Conservation (phyloP, 1,140 invertebrate species). For the Macrostomum lignano region DNA sequence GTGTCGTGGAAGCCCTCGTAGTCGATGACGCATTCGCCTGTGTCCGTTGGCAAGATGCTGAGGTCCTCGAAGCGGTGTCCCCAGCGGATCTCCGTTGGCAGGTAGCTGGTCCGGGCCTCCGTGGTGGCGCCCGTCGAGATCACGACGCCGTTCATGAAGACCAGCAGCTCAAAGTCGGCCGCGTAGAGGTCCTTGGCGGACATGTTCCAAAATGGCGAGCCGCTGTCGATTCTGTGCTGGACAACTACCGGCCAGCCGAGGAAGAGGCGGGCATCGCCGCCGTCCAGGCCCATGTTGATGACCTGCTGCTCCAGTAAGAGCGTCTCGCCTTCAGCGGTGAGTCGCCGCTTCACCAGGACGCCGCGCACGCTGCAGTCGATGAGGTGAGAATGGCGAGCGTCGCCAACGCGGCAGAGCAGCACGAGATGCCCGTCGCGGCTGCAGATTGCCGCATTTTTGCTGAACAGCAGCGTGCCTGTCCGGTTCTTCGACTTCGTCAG, state of each 20-base stretch:
- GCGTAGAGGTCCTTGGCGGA: conserved; percentile 55
- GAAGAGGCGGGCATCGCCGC: conserved; percentile 49
- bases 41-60: conserved; percentile 54
- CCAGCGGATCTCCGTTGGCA: conserved; percentile 59
- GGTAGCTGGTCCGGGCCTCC: conserved; percentile 30
- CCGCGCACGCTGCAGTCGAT: conserved; percentile 62
- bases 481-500: conserved; percentile 16
- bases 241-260: no score
- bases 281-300: conserved; percentile 41
- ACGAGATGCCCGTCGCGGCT: conserved; percentile 47
- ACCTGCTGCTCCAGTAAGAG: conserved; percentile 25
- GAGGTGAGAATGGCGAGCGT: conserved; percentile 84
- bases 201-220: conserved; percentile 56
- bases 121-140: conserved; percentile 27
- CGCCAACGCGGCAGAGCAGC: conserved; percentile 78
- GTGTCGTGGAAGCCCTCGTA: no score
- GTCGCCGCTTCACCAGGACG: conserved; percentile 56
- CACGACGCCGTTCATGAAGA: conserved; percentile 15
- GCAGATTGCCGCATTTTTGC: conserved; percentile 17
- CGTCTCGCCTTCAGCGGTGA: conserved; percentile 37
- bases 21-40: conserved; percentile 60
- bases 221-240: conserved; percentile 52
- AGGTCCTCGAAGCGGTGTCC: conserved; percentile 76
- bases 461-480: conserved; percentile 20
- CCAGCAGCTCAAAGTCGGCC: conserved; percentile 11